Evolutionary conservation across 30 jellyfish, hydroid and myxozoan genomes (phyloP), one percentile per base, ranked within the genome.

Genomic region (Aurelia aurita): DNA sequence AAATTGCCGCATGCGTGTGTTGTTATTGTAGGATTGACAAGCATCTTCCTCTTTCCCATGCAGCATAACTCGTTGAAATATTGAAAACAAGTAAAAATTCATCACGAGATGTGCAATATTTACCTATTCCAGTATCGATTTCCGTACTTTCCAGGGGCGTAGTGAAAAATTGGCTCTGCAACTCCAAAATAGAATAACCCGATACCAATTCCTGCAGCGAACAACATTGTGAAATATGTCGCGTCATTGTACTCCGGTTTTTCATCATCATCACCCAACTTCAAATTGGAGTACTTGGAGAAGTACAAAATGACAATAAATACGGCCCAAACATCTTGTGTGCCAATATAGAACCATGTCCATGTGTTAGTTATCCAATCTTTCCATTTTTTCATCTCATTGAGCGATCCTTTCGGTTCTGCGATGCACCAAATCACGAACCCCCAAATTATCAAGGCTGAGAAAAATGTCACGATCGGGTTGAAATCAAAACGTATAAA

Each of bases 271-370:
- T 60, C 66, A n/a, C 98, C 98, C 23, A 92, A 85, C 49, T 69
- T 87, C 58, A 86, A 21, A 43, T 87, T 74, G 16, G 98, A 49
- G 58, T 92, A 92, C 64, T 92, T 92, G 20, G 98, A 92, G 61
- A 92, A 92, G 79, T 87, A 86, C 51, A 92, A 84, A 26, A 85
- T 78, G 26, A 92, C 80, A 20, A 92, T 92, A 74, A 92, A 92
- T 7, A 87, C 89, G 7, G 95, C 97, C 98, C 98, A 92, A 25
- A 92, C 95, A 61, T 92, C 97, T 68, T 92, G 96, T 35, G 98
- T 92, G 13, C 97, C 98, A 65, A 92, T 85, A 87, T 92, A 92
- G 45, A 92, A 82, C 98, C 98, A 92, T 19, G 98, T 92, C 98
- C 98, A 92, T 28, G 92, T 86, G 18, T 74, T 80, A 2, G 96